A percentile compares a stretch with the other conserved stretches of the same genome.
These are phyloP conservation scores for Drosophila mojavensis DNA, from an alignment of 1,140 invertebrate genomes.

Conservation along the genomic window DNA sequence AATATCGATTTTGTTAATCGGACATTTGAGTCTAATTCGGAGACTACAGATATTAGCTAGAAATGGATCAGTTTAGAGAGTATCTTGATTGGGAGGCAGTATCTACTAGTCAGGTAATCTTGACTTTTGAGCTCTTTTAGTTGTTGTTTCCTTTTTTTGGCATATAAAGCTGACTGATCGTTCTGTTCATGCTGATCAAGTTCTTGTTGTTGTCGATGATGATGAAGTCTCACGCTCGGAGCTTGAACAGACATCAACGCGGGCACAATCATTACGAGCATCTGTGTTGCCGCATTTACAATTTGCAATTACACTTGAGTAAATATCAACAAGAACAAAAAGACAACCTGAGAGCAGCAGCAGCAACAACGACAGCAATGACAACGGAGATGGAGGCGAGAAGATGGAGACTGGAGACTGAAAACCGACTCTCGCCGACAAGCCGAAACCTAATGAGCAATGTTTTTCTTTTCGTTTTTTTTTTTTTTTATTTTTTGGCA, in stretches of 20 bases:
- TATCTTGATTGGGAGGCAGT: too few species aligned
- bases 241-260: conserved; percentile 32
- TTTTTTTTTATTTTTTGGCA: conserved; percentile 37
- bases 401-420: conserved; percentile 31
- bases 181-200: conserved; percentile 4
- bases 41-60: too few species aligned
- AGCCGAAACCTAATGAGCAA: conserved; percentile 73
- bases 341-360: not conserved
- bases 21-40: too few species aligned
- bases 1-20: too few species aligned
- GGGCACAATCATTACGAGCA: conserved; percentile 73
- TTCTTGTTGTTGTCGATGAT: conserved; percentile 25
- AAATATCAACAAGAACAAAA: conserved; percentile 71
- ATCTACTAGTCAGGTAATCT: too few species aligned
- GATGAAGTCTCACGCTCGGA: conserved; percentile 49
- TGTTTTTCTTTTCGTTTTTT: conserved; percentile 38
- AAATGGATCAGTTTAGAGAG: too few species aligned
- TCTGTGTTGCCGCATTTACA: conserved; percentile 81
- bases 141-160: conserved; percentile 13
- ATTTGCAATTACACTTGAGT: conserved; percentile 81
- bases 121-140: not conserved
- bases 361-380: too few species aligned
- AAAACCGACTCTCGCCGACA: conserved; percentile 23
- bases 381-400: not conserved
- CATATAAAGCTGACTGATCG: conserved; percentile 34